A percentile compares a stretch with the other conserved stretches of the same genome.
Conservation (phyloP, 2,113 vertebrate genomes). For the Aramus guarauna region DNA sequence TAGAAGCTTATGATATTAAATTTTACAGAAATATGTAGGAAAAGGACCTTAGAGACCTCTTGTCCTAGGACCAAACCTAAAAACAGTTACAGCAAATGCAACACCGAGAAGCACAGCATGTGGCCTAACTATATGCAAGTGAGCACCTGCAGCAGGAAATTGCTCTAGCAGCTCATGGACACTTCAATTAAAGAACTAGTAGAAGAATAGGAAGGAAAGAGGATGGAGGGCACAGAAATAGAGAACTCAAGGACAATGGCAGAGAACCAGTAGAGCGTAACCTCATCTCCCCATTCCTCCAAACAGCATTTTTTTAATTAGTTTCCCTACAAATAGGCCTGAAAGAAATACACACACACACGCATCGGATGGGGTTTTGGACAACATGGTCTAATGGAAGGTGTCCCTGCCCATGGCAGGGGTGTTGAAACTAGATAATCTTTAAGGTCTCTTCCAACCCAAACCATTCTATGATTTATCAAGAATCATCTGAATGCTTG, state of each 20-base stretch:
- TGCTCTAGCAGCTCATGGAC: neutral
- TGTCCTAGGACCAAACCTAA: neutral
- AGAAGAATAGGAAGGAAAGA: neutral
- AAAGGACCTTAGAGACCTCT: neutral
- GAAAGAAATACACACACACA: neutral
- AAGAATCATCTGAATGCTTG: neutral
- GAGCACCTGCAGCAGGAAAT: neutral
- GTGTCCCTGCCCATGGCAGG: too few species aligned
- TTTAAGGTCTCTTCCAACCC: too few species aligned
- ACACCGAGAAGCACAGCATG: neutral
- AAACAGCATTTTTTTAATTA: neutral
- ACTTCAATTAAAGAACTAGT: neutral
- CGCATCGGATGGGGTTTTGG: neutral
- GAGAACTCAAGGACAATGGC: neutral
- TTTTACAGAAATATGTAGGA: neutral
- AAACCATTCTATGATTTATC: too few species aligned
- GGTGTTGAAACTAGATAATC: too few species aligned
- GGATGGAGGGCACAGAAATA: neutral
- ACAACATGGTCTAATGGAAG: too few species aligned
- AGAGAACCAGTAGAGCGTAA: neutral
- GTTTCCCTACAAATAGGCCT: neutral
- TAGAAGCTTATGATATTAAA: neutral
- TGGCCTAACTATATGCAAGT: neutral
- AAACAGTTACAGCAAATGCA: neutral
- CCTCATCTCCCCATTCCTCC: neutral